phyloP scores from a whole-genome alignment of 1,140 invertebrate species.

The Arion vulgaris region DNA sequence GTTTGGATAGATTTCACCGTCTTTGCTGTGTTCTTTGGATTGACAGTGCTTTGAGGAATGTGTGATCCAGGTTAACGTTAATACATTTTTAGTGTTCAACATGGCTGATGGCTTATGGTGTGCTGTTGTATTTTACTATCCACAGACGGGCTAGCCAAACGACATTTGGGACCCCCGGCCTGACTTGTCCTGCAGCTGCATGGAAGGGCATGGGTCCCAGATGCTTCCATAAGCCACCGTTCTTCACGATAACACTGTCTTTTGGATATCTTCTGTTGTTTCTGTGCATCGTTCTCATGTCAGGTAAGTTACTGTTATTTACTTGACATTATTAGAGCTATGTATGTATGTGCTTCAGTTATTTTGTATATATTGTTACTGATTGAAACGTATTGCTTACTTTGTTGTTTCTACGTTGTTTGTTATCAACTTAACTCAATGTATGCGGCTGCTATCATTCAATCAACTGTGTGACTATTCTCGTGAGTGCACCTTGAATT shows the following conservation, averaged over 20 bases:
- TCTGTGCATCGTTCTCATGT: background rate
- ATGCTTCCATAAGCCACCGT: constrained; percentile 49
- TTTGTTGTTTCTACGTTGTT: too few species aligned
- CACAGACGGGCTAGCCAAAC: constrained; percentile 41
- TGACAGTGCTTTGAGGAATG: background rate
- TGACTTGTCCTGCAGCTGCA: constrained; percentile 43
- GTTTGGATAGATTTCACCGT: background rate
- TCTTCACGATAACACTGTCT: constrained; percentile 45
- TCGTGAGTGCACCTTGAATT: too few species aligned
- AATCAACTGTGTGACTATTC: too few species aligned
- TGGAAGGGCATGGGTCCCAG: constrained; percentile 59
- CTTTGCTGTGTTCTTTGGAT: background rate
- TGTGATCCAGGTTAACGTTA: constrained; percentile 25
- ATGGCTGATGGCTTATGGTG: constrained; percentile 47
- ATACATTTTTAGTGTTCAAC: background rate
- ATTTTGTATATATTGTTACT: too few species aligned
- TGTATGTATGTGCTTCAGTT: too few species aligned
- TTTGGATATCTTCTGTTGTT: constrained; percentile 35
- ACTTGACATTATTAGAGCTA: background rate
- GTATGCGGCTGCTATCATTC: too few species aligned
- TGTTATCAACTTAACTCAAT: too few species aligned
- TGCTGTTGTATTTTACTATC: constrained; percentile 42
- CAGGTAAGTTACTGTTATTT: background rate
- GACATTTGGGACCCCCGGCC: constrained; percentile 39
- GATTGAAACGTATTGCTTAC: too few species aligned